Evolutionary conservation across 2,797 vertebrate species (phyloP).

Genomic region (Parotocinclus haroldoi): DNA sequence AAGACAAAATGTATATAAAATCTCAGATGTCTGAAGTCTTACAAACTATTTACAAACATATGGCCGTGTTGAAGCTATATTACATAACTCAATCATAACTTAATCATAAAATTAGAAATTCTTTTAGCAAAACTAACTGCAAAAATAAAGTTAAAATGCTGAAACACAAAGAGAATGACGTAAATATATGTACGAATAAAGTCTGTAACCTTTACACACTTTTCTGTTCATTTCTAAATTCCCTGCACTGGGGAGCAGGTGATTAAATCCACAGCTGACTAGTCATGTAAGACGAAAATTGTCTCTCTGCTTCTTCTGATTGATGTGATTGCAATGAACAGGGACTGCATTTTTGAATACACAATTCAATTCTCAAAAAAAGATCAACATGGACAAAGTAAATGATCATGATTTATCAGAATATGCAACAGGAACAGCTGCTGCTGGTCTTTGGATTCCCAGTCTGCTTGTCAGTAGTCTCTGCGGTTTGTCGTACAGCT

Average conservation of each 20-base stretch:
- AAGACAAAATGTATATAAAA: no score
- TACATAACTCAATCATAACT: no score
- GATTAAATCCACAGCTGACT: constrained; percentile 13
- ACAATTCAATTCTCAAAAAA: constrained; percentile 5
- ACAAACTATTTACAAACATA: no score
- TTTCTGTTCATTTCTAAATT: neutral
- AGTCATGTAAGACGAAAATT: neutral
- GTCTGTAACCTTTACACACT: neutral
- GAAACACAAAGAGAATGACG: neutral
- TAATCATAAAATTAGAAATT: no score
- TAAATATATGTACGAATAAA: neutral
- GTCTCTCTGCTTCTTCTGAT: neutral
- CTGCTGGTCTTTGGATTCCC: constrained; percentile 20
- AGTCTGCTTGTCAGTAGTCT: constrained; percentile 13
- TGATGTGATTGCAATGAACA: constrained; percentile 10
- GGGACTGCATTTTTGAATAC: constrained; percentile 1
- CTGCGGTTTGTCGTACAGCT: constrained; percentile 18
- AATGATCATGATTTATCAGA: constrained; percentile 24
- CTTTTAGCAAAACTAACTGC: neutral
- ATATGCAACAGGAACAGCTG: constrained; percentile 34
- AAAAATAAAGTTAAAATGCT: neutral
- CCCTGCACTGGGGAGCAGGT: neutral
- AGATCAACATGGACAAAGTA: constrained; percentile 4
- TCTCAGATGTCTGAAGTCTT: no score
- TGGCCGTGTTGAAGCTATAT: no score